A percentile compares a stretch with the other conserved stretches of the same genome.
Evolutionary conservation across 2,113 vertebrate genomes (phyloP).

Genomic region (Hypomesus transpacificus): DNA sequence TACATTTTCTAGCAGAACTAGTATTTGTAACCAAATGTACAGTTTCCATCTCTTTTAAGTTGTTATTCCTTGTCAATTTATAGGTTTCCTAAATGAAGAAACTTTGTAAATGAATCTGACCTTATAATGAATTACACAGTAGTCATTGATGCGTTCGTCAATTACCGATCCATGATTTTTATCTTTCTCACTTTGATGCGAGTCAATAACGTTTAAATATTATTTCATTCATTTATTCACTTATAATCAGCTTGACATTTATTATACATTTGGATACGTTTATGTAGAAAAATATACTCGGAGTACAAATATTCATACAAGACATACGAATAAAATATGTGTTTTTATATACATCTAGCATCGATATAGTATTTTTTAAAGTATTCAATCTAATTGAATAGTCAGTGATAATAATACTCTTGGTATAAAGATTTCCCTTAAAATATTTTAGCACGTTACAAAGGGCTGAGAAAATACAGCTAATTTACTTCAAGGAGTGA

Average conservation of each 20-base stretch:
- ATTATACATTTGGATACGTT: too few species aligned
- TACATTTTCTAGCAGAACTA: conserved; percentile 84
- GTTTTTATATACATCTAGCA: conserved; percentile 56
- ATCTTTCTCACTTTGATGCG: too few species aligned
- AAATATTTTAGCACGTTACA: conserved; percentile 26
- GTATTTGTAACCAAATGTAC: conserved; percentile 83
- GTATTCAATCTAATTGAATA: conserved; percentile 33
- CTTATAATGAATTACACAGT: too few species aligned
- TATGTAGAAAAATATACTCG: conserved; percentile 50
- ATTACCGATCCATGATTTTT: too few species aligned
- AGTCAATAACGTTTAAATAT: too few species aligned
- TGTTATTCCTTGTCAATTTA: conserved; percentile 71
- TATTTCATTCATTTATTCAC: too few species aligned
- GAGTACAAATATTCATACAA: conserved; percentile 41
- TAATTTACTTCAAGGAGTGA: neutral
- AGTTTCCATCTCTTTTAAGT: conserved; percentile 74
- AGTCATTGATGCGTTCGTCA: too few species aligned
- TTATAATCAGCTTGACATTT: too few species aligned
- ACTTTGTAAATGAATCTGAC: conserved; percentile 73
- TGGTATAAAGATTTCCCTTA: conserved; percentile 43
- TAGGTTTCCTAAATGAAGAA: conserved; percentile 64
- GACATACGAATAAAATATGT: conserved; percentile 53
- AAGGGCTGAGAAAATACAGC: conserved; percentile 14
- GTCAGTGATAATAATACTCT: conserved; percentile 39
- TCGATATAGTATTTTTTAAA: conserved; percentile 46